Base-by-base conservation (phyloP, 2,888 invertebrate genomes). In the Cephus spinipes region DNA sequence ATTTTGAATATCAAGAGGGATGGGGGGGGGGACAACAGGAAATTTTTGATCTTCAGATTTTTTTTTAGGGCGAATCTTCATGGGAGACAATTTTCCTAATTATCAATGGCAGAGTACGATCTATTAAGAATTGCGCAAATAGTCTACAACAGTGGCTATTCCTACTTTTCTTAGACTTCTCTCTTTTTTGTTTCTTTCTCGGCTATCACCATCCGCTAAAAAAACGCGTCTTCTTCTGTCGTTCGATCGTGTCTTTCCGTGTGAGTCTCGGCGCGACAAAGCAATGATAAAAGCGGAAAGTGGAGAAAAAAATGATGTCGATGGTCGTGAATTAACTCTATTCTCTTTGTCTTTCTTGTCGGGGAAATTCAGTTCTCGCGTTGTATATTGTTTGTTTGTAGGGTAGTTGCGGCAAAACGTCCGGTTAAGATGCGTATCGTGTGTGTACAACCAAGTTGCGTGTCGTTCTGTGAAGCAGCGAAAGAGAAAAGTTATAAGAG, bases 31-130 rank as follows among this genome's bases (percentile, higher is more conserved):
- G 2, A 74, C 69, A 55, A 76, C 35, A 69, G 69, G 40, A 6
- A 40, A 36, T 36, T 55, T 23, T 40, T 40, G 40, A 40, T 40
- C 23, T 40, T 40, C 2, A 6, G 23, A 40, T 40, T 40, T 23
- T 40, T 40, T 23, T 40, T 15, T 9, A 71, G 55, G 74, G 74
- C 4, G 12, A 32, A 35, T 32, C n/a, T 23, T 32, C 36, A 6
- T 35, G 71, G 31, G 34, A 33, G 76, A 71, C 40, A 12, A 40
- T 77, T 69, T 76, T 55, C 74, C 74, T 73, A 73, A 76, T 69
- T 71, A 79, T 71, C 79, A 55, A 36, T 74, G 68, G 69, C 74
- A 74, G 55, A 76, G 76, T 74, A 69, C 69, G 76, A 75, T 73
- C 73, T 74, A 68, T 11, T 9, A 55, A 9, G 23, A 55, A 55